Evolutionary conservation across 2,113 vertebrate genomes (phyloP), one percentile per base, ranked within the genome.

Genomic region (Edolisoma coerulescens): DNA sequence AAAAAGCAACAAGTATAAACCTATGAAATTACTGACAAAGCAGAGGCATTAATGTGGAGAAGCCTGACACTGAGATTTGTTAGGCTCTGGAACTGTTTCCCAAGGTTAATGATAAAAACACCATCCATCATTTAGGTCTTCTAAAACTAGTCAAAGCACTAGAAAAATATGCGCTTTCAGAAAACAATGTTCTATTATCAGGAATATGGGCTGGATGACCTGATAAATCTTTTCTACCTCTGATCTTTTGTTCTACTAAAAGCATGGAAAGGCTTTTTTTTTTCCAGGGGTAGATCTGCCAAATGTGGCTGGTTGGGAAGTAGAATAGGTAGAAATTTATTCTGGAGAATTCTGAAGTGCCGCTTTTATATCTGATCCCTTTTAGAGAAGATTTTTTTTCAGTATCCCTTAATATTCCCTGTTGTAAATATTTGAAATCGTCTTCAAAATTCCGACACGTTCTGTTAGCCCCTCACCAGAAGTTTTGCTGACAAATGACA

Each of bases 61-160:
- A 88, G 80, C 32, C 65, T 86, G 93, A 78, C 85, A 84, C n/a
- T 20, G 56, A 95, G 90, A 93, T 96, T 88, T 94, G 68, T 93
- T 89, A 90, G 65, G 21, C 23, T 88, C 44, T 84, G 60, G 35
- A 96, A 75, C 42, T 1, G 0, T 83, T 96, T 96, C 76, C 77
- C 85, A 90, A 93, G 93, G 93, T 95, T 97, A 96, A 95, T 84
- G 95, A 88, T 94, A 94, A 96, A 95, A 96, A 61, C 71, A 59
- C 4, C 35, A 97, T 95, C 47, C 73, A 96, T 97, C 90, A 96
- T 87, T 94, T 95, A 94, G 32, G 41, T 54, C 41, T 88, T 89
- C 57, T 86, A 81, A 90, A 86, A 86, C 52, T 61, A 92, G 73
- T 75, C 84, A 86, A 88, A 96, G 83, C 35, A 64, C 30, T 81